Base-by-base conservation (phyloP, 1,140 invertebrate genomes). In the Conus ventricosus region DNA sequence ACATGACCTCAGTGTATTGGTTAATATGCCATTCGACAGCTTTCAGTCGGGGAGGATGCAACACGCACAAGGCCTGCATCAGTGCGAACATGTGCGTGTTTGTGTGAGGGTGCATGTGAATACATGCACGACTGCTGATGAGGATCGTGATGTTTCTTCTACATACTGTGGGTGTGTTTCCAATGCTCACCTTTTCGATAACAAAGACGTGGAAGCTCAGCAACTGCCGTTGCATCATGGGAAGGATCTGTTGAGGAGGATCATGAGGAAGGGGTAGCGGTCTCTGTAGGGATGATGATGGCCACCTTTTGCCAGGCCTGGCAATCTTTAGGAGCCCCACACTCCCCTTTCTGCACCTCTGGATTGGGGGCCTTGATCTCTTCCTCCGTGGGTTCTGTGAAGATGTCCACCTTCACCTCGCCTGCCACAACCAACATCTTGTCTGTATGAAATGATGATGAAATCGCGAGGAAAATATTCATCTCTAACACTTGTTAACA, bases 311-410 rank as follows among this genome's bases (percentile, higher is more conserved):
- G 97, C 39, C 96, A 95, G 5, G 98, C 96, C 87, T 96, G 96
- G 95, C 98, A 99, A 39, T 97, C 94, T 20, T 95, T 94, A 4
- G 98, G 98, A 82, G 95, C 95, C 96, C 96, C 96, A 98, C 89
- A 96, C 96, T 2, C 98, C 98, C 98, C 98, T 17, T 88, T 81
- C 17, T 88, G 13, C 2, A 94, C 92, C 55, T 91, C 86, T 8
- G 91, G 90, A 83, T 94, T 92, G 4, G 84, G n/a, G 17, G 84
- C 84, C 25, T 85, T 51, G 27, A 94, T 90, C 23, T 88, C 81
- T 27, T 91, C 76, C n/a, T 91, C 89, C 5, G 87, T 82, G 55
- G 91, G 92, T 39, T 92, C 90, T 63, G 88, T 82, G 80, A 93
- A 91, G 51, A 93, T 93, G 71, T 93, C 91, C 23, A 93, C 88